Evolutionary conservation across 2,797 vertebrate genomes (phyloP).

Genomic region (Premnoplex brunnescens): DNA sequence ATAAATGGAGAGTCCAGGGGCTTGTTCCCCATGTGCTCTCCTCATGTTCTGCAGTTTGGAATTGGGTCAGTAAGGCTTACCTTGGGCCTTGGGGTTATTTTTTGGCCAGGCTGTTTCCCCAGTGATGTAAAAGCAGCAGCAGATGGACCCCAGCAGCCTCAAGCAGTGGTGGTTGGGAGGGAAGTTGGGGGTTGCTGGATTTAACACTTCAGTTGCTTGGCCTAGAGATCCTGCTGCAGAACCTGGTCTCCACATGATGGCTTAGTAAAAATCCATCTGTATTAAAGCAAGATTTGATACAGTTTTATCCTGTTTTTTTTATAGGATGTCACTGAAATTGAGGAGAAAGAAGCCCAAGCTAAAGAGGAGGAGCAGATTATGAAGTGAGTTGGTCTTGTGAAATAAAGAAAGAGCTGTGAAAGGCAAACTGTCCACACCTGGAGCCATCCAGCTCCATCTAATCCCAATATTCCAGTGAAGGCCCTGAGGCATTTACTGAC

Average conservation of each 20-base stretch:
- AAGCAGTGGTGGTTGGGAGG: not conserved
- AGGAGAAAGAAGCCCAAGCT: slow-evolving; percentile 88
- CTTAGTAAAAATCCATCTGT: not conserved
- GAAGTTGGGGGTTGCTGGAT: not conserved
- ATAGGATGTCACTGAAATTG: slow-evolving; percentile 91
- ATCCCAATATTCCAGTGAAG: rapidly evolving
- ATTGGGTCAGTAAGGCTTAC: rapidly evolving
- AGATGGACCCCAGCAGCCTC: not conserved
- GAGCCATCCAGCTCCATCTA: not conserved
- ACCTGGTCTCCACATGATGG: not conserved
- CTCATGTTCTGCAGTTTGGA: not conserved
- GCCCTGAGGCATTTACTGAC: not conserved
- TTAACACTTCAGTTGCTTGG: not conserved
- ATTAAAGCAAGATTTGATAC: not conserved
- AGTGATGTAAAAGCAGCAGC: not conserved
- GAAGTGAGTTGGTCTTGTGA: slow-evolving; percentile 80
- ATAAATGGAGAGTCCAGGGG: not conserved
- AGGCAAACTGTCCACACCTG: not conserved
- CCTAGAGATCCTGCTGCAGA: not conserved
- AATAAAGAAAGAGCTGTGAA: not conserved
- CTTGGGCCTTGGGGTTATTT: not conserved
- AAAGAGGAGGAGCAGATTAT: slow-evolving; percentile 90
- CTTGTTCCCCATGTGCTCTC: rapidly evolving
- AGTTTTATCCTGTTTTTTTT: not conserved
- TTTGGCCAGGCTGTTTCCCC: not conserved